phyloP scores from a whole-genome alignment of 2,888 invertebrate species.

The Protophormia terraenovae region DNA sequence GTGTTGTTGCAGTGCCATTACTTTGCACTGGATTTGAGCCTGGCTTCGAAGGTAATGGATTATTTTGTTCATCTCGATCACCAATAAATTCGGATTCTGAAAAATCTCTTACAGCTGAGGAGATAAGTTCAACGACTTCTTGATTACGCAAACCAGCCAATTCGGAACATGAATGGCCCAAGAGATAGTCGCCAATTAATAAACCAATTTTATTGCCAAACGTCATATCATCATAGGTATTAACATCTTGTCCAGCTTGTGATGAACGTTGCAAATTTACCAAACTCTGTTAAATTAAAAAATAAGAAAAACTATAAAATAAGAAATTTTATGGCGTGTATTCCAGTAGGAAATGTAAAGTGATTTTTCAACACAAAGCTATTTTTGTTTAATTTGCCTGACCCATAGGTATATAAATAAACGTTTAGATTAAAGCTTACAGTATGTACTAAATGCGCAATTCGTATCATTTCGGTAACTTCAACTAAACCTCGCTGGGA shows the following conservation, averaged over 20 bases:
- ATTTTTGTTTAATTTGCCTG: too few relatives aligned
- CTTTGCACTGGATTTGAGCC: conserved; percentile 71
- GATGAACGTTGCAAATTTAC: conserved; percentile 88
- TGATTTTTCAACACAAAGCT: too few relatives aligned
- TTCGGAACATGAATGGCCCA: conserved; percentile 93
- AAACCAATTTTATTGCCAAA: conserved; percentile 97
- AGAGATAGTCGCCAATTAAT: conserved; percentile 94
- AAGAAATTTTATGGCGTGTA: too few relatives aligned
- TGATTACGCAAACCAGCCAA: conserved; percentile 88
- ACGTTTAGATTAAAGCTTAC: too few relatives aligned
- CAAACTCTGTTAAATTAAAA: conserved; percentile 82
- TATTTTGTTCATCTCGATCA: conserved; percentile 91
- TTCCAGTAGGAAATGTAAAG: too few relatives aligned
- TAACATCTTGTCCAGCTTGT: conserved; percentile 82
- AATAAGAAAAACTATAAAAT: background rate
- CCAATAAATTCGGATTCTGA: conserved; percentile 95
- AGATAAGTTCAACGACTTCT: conserved; percentile 93
- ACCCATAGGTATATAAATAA: too few relatives aligned
- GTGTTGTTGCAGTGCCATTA: conserved; percentile 70
- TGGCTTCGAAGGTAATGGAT: conserved; percentile 89
- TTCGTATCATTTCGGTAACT: conserved; percentile 98
- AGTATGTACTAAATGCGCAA: conserved; percentile 94
- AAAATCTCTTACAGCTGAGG: conserved; percentile 92
- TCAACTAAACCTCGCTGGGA: conserved; percentile 94
- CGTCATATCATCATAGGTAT: conserved; percentile 89